Conservation (phyloP, 2,113 vertebrate genomes). For the Chelonoidis abingdonii region DNA sequence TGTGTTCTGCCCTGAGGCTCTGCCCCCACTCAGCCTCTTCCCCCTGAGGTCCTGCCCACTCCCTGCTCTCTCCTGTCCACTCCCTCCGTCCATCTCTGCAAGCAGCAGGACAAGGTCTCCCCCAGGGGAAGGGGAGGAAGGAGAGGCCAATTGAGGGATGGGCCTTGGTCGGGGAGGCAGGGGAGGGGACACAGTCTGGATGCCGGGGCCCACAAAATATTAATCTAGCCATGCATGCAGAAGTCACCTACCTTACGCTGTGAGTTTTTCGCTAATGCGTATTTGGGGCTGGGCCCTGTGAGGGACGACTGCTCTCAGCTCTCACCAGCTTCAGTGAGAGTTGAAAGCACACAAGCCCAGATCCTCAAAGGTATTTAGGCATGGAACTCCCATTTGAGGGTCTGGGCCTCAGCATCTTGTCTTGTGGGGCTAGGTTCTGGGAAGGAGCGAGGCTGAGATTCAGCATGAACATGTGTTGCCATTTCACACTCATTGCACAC, state of each 20-base stretch:
- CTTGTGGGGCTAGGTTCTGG: background rate
- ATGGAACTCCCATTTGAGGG: background rate
- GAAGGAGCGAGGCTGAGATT: fast-evolving
- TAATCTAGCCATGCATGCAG: too few relatives aligned
- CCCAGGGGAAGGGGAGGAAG: too few relatives aligned
- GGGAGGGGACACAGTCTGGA: background rate
- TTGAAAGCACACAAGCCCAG: background rate
- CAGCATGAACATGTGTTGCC: background rate
- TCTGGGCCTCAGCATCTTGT: background rate
- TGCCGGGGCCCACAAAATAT: too few relatives aligned
- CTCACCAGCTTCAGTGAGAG: background rate
- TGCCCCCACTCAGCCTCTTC: background rate
- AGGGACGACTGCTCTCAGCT: background rate
- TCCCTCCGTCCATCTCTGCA: background rate
- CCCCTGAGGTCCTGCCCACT: background rate
- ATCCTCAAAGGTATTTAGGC: too few relatives aligned
- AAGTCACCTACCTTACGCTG: background rate
- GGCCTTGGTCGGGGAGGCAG: background rate
- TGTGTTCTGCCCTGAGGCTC: too few relatives aligned
- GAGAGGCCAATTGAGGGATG: too few relatives aligned
- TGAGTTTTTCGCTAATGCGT: background rate
- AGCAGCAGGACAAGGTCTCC: too few relatives aligned
- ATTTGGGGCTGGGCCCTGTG: background rate
- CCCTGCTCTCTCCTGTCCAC: background rate
- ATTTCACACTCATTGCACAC: background rate